Evolutionary conservation across 1,140 invertebrate species (phyloP), one percentile per base, ranked within the genome.

Genomic region (Maconellicoccus hirsutus): DNA sequence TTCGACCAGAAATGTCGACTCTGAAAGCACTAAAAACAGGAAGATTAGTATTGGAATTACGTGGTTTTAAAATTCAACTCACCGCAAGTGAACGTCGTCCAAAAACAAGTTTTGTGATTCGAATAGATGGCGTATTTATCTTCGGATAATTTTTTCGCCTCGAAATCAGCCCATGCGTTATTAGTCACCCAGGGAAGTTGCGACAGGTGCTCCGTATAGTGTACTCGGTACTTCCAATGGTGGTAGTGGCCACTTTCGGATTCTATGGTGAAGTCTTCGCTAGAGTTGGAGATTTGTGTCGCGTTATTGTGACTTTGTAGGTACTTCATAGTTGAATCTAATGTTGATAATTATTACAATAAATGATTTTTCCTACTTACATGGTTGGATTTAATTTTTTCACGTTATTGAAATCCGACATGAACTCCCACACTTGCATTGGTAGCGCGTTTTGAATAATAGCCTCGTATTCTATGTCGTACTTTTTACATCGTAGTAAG

Each of bases 401-500:
- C 82, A 86, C 85, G 74, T 89, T 89, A 74, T 84, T 87, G 73
- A 90, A 89, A 79, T 89, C 87, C 1, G 87, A 85, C 21, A 88
- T 82, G 77, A 83, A 89, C 77, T 88, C 86, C 87, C 88, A 89
- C 16, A 87, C 83, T n/a, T 79, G 77, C 74, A 82, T 81, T 19
- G 87, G 82, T 75, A 83, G 80, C 0, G 82, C 77, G 75, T 86
- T 81, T 38, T 76, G 75, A 73, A 86, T 80, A 38, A 77, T 75
- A 69, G 75, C 77, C 10, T 38, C 69, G n/a, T 61, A 66, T 66
- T 8, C 25, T 19, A 66, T 8, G 22, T 10, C 16, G 61, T 66
- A 23, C 4, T 66, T 66, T 14, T 26, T 23, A 16, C 22, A 23
- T 12, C 61, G 22, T 1, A 66, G 3, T 22, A 23, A 66, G 10